phyloP scores from a whole-genome alignment of 1,140 invertebrate species.

The Drosophila sulfurigaster region DNA sequence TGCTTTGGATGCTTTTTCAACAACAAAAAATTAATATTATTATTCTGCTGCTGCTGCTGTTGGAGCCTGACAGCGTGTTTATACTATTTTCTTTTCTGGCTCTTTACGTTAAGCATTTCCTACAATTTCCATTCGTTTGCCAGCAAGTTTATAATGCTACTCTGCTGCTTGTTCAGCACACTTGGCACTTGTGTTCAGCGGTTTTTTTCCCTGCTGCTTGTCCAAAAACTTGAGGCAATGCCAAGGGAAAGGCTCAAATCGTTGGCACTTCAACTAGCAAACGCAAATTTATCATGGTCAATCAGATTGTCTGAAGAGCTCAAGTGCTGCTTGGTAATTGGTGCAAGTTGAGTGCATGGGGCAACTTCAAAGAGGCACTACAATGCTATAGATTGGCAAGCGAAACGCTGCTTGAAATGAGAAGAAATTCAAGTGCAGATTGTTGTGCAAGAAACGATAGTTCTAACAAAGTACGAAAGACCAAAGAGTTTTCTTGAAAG shows the following conservation, averaged over 20 bases:
- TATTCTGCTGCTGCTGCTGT: constrained; percentile 4
- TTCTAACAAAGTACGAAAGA: too few relatives aligned
- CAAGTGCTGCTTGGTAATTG: constrained; percentile 34
- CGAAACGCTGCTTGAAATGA: too few relatives aligned
- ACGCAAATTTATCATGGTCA: constrained; percentile 58
- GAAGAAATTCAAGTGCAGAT: neutral
- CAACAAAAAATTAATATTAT: constrained; percentile 17
- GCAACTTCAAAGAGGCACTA: neutral
- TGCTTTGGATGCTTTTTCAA: constrained; percentile 2
- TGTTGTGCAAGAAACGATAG: too few relatives aligned
- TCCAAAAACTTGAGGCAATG: constrained; percentile 52
- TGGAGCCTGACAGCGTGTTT: constrained; percentile 1
- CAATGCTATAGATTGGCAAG: neutral
- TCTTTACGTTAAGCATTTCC: constrained; percentile 5
- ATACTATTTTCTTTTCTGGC: constrained; percentile 16
- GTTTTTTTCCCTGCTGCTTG: constrained; percentile 35
- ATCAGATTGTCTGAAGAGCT: constrained; percentile 19
- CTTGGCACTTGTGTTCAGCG: neutral
- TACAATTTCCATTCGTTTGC: constrained; percentile 15
- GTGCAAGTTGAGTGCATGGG: constrained; percentile 5
- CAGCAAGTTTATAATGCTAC: constrained; percentile 50
- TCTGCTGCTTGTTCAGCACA: neutral
- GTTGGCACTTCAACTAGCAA: constrained; percentile 39
- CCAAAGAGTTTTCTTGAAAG: too few relatives aligned
- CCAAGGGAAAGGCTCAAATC: constrained; percentile 46